These are phyloP conservation scores for Labia minor DNA, from an alignment of 2,888 invertebrate genomes.

Conservation along the genomic window DNA sequence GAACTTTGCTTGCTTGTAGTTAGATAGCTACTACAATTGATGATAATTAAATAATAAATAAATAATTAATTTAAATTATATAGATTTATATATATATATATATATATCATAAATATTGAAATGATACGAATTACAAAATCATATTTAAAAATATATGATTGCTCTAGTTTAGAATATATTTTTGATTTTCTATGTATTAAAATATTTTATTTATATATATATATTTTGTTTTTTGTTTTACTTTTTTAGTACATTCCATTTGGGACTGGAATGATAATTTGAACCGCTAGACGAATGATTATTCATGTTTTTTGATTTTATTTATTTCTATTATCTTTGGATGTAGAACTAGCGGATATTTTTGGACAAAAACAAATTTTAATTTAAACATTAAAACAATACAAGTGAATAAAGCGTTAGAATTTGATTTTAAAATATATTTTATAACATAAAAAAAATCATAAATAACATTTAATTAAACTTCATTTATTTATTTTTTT, in stretches of 20 bases:
- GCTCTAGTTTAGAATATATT: slow-evolving; percentile 1
- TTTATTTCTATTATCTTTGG: neutral
- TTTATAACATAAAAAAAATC: neutral
- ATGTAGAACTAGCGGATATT: neutral
- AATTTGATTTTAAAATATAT: neutral
- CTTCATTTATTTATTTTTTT: too few relatives aligned
- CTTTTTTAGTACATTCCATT: neutral
- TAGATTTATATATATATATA: too few relatives aligned
- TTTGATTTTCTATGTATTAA: neutral
- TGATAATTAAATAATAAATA: too few relatives aligned
- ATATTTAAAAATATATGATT: neutral
- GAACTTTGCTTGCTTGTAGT: neutral
- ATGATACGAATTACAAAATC: neutral
- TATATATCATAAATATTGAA: too few relatives aligned
- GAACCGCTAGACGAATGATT: neutral
- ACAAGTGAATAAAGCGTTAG: neutral
- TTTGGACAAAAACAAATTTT: too few relatives aligned
- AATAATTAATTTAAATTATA: too few relatives aligned
- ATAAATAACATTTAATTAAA: too few relatives aligned
- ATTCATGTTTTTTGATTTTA: neutral
- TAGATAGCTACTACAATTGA: neutral
- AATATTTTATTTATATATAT: neutral
- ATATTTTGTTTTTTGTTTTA: neutral
- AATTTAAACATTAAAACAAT: neutral
- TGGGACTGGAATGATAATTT: neutral